Evolutionary conservation across 2,113 vertebrate genomes (phyloP).

Genomic region (Cheirogaleus medius): DNA sequence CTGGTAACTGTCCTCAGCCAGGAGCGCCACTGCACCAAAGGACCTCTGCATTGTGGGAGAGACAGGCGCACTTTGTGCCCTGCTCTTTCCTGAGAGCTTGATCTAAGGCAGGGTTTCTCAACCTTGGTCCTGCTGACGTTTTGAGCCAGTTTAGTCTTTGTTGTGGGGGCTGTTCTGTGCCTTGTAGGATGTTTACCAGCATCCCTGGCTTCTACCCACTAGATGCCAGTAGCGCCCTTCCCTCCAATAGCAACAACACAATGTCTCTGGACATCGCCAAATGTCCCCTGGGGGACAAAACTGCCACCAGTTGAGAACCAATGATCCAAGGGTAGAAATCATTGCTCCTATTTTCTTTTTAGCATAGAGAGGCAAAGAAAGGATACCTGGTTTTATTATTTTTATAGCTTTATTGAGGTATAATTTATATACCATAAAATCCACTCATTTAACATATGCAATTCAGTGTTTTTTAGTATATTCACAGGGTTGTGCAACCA

Average conservation of each 20-base stretch:
- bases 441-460: neutral
- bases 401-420: neutral
- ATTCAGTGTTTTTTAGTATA: neutral
- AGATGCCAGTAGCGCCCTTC: neutral
- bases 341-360: neutral
- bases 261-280: neutral
- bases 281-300: neutral
- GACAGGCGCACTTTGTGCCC: fast-evolving
- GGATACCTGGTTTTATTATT: neutral
- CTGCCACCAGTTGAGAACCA: neutral
- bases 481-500: neutral
- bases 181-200: neutral
- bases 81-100: neutral
- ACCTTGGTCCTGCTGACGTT: neutral
- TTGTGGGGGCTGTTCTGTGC: too few relatives aligned
- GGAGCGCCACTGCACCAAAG: neutral
- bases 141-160: neutral
- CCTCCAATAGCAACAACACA: neutral
- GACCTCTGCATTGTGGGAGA: too few relatives aligned
- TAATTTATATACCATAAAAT: neutral
- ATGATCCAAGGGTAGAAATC: neutral
- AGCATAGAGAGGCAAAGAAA: neutral
- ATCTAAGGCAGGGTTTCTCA: neutral
- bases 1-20: neutral
- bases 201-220: neutral